Percentiles rank a stretch among this genome's conserved stretches.
Conservation (phyloP, 2,888 invertebrate genomes). For the Tinea semifulvella region DNA sequence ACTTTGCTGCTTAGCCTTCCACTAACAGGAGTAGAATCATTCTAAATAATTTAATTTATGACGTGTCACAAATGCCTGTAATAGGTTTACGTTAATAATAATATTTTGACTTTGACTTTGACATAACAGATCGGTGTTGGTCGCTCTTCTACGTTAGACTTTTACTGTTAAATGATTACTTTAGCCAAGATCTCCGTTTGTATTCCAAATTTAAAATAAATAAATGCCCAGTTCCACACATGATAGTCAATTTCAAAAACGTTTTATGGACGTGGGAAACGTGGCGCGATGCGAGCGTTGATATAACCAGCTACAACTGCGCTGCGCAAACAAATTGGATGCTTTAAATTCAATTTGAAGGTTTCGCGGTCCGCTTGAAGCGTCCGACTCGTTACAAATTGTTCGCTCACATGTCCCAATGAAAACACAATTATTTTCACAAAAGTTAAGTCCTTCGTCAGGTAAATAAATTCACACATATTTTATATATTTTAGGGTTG, state of each 20-base stretch:
- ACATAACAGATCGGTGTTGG: no score
- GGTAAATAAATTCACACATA: background rate
- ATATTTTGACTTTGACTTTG: no score
- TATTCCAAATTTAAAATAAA: no score
- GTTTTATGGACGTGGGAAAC: conserved; percentile 48
- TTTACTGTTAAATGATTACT: no score
- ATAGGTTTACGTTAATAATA: no score
- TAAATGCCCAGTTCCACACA: no score
- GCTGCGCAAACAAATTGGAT: conserved; percentile 62
- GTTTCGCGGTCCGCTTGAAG: conserved; percentile 64
- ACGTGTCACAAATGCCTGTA: no score
- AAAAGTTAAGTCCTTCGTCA: conserved; percentile 26
- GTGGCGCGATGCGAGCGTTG: conserved; percentile 29
- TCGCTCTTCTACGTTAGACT: no score
- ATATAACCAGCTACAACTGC: conserved; percentile 34
- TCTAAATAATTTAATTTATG: no score
- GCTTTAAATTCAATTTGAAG: conserved; percentile 67
- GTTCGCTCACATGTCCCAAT: conserved; percentile 46
- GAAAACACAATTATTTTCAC: conserved; percentile 51
- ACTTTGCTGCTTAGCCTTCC: no score
- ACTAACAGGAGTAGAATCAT: no score
- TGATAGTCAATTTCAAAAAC: conserved; percentile 48
- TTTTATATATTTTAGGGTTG: background rate
- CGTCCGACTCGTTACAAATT: conserved; percentile 52
- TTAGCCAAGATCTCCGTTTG: no score